Base-by-base conservation (phyloP, 2,113 vertebrate genomes). In the Ursus arctos region DNA sequence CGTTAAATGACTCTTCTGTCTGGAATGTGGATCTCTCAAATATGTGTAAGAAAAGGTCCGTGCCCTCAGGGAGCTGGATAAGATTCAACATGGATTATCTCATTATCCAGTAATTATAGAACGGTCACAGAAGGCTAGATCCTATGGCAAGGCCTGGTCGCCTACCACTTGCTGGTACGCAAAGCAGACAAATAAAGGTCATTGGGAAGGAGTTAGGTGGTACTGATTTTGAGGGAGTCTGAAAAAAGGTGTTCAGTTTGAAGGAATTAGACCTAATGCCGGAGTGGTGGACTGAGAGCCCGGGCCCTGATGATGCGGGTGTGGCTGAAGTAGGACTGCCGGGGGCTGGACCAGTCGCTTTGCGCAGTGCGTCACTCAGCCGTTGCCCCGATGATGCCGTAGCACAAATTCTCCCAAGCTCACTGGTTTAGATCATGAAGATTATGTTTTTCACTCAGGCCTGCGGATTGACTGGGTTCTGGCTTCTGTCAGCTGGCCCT, bases 401-500 rank as follows among this genome's bases (percentile, higher is more conserved):
- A n/a, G 76, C 51, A 28, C 22, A 36, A 63, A 26, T 31, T 15
- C 49, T 5, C 53, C 53, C 67, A 43, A 18, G 15, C 5, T 19
- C 19, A 36, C 0, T 26, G 87, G 67, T 28, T 76, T 79, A 6
- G 18, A 26, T 72, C 26, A 28, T 40, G 49, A 82, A 76, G 83
- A 59, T 1, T 14, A 5, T 15, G 1, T 55, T 40, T 76, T 61
- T 40, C 59, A 18, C 18, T 36, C 6, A 33, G 9, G 15, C 28
- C n/a, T 36, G 15, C 14, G 57, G 0, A 0, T 33, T 80, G 53
- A 19, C 77, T n/a, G 10, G 65, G 31, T 79, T 33, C 53, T 16
- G 7, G 4, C 7, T 12, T 28, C 0, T 31, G 13, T 33, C 15
- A 0, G 33, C 9, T 8, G 53, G 10, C 4, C 28, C 21, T 86